These are phyloP conservation scores for Argopecten irradians DNA, from an alignment of 1,140 invertebrate species.

Conservation along the genomic window DNA sequence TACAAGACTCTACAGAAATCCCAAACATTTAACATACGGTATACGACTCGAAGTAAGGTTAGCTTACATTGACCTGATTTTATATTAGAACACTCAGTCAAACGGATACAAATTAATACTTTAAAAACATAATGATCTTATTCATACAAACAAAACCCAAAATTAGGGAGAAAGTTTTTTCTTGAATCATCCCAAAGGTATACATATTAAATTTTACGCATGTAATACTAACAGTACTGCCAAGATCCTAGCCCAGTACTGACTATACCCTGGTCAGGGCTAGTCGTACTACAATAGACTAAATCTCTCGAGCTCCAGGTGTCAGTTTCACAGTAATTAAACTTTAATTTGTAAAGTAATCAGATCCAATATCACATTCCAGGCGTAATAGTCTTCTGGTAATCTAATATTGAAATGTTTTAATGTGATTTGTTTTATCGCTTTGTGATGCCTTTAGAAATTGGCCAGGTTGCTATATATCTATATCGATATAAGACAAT, in stretches of 20 bases:
- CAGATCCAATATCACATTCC: conserved; percentile 12
- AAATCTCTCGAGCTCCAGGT: neutral
- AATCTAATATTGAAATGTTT: neutral
- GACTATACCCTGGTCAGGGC: neutral
- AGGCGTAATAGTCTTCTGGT: neutral
- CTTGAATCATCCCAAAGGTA: neutral
- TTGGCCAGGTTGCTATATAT: conserved; percentile 4
- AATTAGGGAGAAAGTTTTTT: neutral
- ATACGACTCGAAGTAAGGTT: neutral
- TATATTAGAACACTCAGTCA: neutral
- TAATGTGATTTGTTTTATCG: neutral
- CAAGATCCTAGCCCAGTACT: neutral
- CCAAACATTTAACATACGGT: neutral
- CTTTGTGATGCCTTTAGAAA: neutral
- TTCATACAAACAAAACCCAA: neutral
- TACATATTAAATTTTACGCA: neutral
- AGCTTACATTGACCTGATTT: too few relatives aligned
- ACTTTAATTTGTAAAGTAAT: conserved; percentile 19
- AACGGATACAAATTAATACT: neutral
- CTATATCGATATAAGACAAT: conserved; percentile 4
- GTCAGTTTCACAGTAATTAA: conserved; percentile 22
- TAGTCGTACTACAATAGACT: neutral
- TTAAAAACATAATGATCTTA: neutral
- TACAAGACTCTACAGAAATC: neutral
- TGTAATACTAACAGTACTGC: neutral